A percentile compares a stretch with the other conserved stretches of the same genome.
Evolutionary conservation across 2,113 vertebrate species (phyloP).

Genomic region (Eclectus roratus): DNA sequence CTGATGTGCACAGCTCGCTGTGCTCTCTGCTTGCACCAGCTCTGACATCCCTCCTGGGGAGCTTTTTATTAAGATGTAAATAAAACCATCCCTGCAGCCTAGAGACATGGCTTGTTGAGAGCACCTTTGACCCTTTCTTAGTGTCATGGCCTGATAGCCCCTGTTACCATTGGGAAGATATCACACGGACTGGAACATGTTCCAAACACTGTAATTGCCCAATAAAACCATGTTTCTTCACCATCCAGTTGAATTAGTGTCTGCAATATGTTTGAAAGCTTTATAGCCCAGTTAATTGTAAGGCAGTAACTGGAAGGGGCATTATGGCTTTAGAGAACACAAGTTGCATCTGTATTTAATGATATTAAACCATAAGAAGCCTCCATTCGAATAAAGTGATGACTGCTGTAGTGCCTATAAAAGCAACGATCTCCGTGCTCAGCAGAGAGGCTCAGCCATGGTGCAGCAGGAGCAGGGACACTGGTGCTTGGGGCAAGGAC

Average conservation of each 20-base stretch:
- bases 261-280: slow-evolving; percentile 65
- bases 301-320: slow-evolving; percentile 56
- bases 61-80: slow-evolving; percentile 1
- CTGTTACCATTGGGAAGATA: neutral
- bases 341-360: slow-evolving; percentile 65
- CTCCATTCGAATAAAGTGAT: neutral
- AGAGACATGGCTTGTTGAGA: rapidly evolving
- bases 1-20: rapidly evolving
- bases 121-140: neutral
- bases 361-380: slow-evolving; percentile 38
- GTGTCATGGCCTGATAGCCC: neutral
- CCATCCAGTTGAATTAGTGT: slow-evolving; percentile 59
- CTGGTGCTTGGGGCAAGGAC: neutral
- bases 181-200: neutral
- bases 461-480: neutral
- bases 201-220: slow-evolving; percentile 43
- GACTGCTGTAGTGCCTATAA: slow-evolving; percentile 7
- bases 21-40: neutral
- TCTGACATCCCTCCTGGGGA: neutral
- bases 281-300: slow-evolving; percentile 62
- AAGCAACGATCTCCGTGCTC: rapidly evolving
- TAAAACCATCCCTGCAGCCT: neutral
- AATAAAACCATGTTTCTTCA: slow-evolving; percentile 54
- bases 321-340: slow-evolving; percentile 46
- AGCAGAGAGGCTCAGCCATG: neutral